Evolutionary conservation across 2,888 invertebrate species (phyloP).

Genomic region (Drosophila diplacantha): DNA sequence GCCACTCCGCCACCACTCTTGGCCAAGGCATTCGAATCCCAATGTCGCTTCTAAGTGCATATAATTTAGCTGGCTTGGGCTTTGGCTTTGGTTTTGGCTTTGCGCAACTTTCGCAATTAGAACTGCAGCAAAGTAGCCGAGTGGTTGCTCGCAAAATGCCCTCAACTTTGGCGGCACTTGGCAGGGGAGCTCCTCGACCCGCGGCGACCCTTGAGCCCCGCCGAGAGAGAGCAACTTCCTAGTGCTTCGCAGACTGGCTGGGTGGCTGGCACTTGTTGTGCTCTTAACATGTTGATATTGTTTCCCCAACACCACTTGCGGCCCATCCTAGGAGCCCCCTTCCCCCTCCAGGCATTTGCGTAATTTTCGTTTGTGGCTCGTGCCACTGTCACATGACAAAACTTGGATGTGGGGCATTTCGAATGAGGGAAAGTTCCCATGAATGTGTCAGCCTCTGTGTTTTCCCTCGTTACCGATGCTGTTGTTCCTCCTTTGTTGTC

Average conservation of each 20-base stretch:
- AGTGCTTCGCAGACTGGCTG: constrained; percentile 22
- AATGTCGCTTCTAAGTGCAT: constrained; percentile 45
- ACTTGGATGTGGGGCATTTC: constrained; percentile 27
- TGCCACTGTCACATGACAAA: constrained; percentile 34
- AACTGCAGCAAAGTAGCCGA: constrained; percentile 51
- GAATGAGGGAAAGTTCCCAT: constrained; percentile 34
- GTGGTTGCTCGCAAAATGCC: constrained; percentile 44
- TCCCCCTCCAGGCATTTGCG: constrained; percentile 7
- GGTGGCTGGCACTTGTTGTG: constrained; percentile 39
- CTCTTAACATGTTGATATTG: constrained; percentile 44
- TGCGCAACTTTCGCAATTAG: constrained; percentile 64
- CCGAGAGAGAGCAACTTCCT: constrained; percentile 10
- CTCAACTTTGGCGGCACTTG: constrained; percentile 37
- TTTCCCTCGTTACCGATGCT: constrained; percentile 20
- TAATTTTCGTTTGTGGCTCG: constrained; percentile 33
- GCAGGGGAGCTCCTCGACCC: constrained; percentile 3
- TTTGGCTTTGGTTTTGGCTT: constrained; percentile 37
- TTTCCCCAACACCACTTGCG: constrained; percentile 10
- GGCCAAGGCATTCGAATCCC: constrained; percentile 19
- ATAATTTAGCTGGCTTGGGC: constrained; percentile 47
- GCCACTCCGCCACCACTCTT: constrained; percentile 7
- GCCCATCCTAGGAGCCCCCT: neutral
- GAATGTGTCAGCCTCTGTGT: constrained; percentile 36
- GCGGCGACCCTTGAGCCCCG: neutral
- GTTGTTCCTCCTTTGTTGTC: constrained; percentile 11